phyloP scores from a whole-genome alignment of 30 jellyfish, hydroid and myxozoan genomes.

The Sanderia malayensis region DNA sequence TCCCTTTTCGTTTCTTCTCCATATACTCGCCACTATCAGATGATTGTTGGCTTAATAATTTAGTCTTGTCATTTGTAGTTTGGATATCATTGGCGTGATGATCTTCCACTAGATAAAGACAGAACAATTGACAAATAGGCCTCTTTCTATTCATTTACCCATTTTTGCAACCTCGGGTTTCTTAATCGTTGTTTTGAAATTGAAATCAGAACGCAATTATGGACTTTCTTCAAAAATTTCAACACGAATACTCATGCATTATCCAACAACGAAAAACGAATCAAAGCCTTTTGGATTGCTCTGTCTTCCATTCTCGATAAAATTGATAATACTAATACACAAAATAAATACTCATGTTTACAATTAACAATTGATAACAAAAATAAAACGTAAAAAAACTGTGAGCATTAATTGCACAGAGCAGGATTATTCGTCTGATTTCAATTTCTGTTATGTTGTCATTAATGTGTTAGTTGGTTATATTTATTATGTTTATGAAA shows the following conservation, averaged over 20 bases:
- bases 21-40: constrained; percentile 36
- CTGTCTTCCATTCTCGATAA: too few relatives aligned
- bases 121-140: constrained; percentile 75
- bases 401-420: not conserved
- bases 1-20: constrained; percentile 63
- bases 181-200: too few relatives aligned
- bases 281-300: not conserved
- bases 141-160: too few relatives aligned
- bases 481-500: too few relatives aligned
- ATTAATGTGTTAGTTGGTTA: not conserved
- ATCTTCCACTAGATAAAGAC: constrained; percentile 78
- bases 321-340: too few relatives aligned
- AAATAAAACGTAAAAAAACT: too few relatives aligned
- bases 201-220: constrained; percentile 81
- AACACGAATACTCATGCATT: too few relatives aligned
- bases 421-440: constrained; percentile 42
- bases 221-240: too few relatives aligned
- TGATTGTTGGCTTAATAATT: constrained; percentile 43
- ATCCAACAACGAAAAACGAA: too few relatives aligned
- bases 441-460: constrained; percentile 52
- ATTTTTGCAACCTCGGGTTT: too few relatives aligned
- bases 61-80: constrained; percentile 59
- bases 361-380: too few relatives aligned
- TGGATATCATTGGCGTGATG: constrained; percentile 38
- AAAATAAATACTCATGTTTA: too few relatives aligned